Evolutionary conservation across 2,113 vertebrate species (phyloP).

Genomic region (Seriola dumerili): DNA sequence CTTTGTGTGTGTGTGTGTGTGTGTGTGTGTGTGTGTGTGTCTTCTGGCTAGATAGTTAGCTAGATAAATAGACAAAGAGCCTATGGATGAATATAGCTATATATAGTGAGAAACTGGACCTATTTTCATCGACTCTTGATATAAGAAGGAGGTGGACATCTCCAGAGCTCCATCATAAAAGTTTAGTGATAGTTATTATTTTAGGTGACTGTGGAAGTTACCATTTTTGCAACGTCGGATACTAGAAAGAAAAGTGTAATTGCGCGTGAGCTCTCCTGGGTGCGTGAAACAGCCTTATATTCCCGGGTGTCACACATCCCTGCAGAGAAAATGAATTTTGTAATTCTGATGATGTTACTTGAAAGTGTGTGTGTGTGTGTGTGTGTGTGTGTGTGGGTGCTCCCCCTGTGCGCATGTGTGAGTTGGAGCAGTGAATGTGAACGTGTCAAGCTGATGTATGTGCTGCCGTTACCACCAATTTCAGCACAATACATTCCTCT

Average conservation of each 20-base stretch:
- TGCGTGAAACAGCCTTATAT: neutral
- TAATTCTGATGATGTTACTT: constrained; percentile 19
- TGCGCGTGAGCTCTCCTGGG: neutral
- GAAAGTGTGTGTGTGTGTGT: neutral
- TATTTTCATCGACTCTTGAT: neutral
- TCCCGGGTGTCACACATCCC: neutral
- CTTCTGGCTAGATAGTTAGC: constrained; percentile 16
- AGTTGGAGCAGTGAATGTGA: constrained; percentile 1
- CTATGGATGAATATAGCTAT: neutral
- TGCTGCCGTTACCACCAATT: constrained; percentile 61
- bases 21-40: constrained; percentile 30
- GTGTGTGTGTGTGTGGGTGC: neutral
- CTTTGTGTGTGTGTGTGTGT: constrained; percentile 19
- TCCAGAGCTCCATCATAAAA: neutral
- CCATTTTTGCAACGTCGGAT: constrained; percentile 5
- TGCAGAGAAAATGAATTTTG: neutral
- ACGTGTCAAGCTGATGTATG: constrained; percentile 68
- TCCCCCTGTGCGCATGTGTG: neutral
- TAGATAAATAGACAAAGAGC: constrained; percentile 3
- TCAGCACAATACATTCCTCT: constrained; percentile 41
- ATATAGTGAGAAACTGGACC: neutral
- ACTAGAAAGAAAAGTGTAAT: neutral
- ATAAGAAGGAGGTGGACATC: neutral
- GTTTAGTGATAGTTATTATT: neutral
- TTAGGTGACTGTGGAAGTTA: neutral